A percentile compares a stretch with the other conserved stretches of the same genome.
Evolutionary conservation across 2,888 invertebrate species (phyloP).

Genomic region (Drosophila macrothrix): DNA sequence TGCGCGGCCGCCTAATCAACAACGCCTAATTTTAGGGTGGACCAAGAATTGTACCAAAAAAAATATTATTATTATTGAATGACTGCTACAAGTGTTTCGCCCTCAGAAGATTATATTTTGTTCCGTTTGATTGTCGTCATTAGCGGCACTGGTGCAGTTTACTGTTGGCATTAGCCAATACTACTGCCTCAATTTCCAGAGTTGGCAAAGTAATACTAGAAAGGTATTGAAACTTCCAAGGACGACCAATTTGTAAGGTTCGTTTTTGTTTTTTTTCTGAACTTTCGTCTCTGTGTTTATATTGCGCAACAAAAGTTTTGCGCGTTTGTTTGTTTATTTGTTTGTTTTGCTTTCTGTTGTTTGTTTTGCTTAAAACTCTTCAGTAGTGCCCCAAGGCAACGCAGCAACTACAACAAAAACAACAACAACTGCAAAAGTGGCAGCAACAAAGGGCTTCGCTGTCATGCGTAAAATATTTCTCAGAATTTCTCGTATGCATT

Average conservation of each 20-base stretch:
- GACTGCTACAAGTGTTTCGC: too few relatives aligned
- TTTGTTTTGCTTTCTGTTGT: slow-evolving; percentile 61
- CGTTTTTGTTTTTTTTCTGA: slow-evolving; percentile 20
- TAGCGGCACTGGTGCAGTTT: slow-evolving; percentile 25
- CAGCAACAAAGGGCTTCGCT: slow-evolving; percentile 57
- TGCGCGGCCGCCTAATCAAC: too few relatives aligned
- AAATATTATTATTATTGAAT: too few relatives aligned
- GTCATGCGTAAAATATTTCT: slow-evolving; percentile 78
- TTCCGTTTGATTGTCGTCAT: slow-evolving; percentile 30
- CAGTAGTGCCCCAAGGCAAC: slow-evolving; percentile 63
- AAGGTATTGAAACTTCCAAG: slow-evolving; percentile 65
- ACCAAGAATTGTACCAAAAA: too few relatives aligned
- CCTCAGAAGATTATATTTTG: slow-evolving; percentile 2
- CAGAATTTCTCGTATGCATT: slow-evolving; percentile 65
- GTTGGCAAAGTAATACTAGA: slow-evolving; percentile 22
- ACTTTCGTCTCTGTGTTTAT: slow-evolving; percentile 56
- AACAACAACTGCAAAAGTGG: slow-evolving; percentile 31
- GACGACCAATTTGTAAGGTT: slow-evolving; percentile 56
- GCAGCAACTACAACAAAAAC: slow-evolving; percentile 31
- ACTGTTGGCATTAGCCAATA: slow-evolving; percentile 36
- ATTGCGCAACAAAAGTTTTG: slow-evolving; percentile 59
- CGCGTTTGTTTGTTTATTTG: slow-evolving; percentile 72
- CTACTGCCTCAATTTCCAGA: slow-evolving; percentile 14
- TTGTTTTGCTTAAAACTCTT: slow-evolving; percentile 70
- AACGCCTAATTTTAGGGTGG: too few relatives aligned